Evolutionary conservation across 2,888 invertebrate species (phyloP), one percentile per base, ranked within the genome.

Genomic region (Cenopis cana): DNA sequence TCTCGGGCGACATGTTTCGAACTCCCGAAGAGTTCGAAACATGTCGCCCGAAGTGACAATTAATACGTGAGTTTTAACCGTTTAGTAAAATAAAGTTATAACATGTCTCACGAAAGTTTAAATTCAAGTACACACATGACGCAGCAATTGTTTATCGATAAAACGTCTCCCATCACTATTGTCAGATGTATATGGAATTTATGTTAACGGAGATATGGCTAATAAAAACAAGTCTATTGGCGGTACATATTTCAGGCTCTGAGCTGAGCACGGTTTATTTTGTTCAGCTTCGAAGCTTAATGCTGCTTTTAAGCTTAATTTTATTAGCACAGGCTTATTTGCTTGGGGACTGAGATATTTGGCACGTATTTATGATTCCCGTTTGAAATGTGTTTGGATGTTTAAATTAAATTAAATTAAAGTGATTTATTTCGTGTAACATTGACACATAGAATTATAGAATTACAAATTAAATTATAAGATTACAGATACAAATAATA

Each of bases 181-280:
- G 74, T 72, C 74, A 78, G 78, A 79, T 79, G 76, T 78, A 77
- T 77, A 81, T 78, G 78, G 79, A 84, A 86, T 85, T 85, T 85
- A 85, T 83, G 82, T 83, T 80, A 76, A 76, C 80, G 76, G 78
- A 83, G 83, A 85, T 85, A 84, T 80, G 81, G 81, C 80, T 82
- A 83, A 85, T 84, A 85, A 84, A 85, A 84, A 74, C 80, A 81
- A 80, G 79, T 82, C 77, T 81, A 85, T 85, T 82, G 84, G 80
- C 77, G 81, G 74, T 82, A 79, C 80, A 82, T 83, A 83, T 81
- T 85, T 83, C 78, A 80, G 76, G 76, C 76, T 80, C 62, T 74
- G 75, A 77, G 74, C 77, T 76, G 75, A 73, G 74, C 74, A 36
- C 68, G 50, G 55, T 54, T 66, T 73, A 57, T 74, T 74, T 73